Base-by-base conservation (phyloP, 2,113 vertebrate genomes). In the Hippocampus zosterae region DNA sequence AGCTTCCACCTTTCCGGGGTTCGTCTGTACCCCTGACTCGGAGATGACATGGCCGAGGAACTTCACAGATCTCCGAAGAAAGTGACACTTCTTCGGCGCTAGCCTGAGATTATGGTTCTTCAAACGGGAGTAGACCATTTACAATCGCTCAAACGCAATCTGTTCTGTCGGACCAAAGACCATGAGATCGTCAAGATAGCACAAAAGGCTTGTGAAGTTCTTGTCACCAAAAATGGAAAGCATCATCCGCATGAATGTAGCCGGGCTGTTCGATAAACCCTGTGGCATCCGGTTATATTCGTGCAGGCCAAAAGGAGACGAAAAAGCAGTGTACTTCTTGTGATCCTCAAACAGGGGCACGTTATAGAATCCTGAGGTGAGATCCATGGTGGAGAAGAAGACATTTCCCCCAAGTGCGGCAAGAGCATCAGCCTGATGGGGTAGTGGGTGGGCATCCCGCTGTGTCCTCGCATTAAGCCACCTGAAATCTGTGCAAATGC, bases 141-240 rank as follows among this genome's bases (percentile, higher is more conserved):
- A 46, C 8, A 81, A 33, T 0, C 11, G 0, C 11, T 78, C n/a
- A 12, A 84, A 44, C 2, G 73, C 73, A 4, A 75, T 1, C 27
- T 75, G 15, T 10, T 87, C 73, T 2, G 61, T 48, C 0, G 70
- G 81, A 1, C 61, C 69, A 55, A 80, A 82, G 3, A 82, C 60
- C 56, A 81, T 15, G 4, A 79, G 29, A 19, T 80, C 67, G 16
- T 80, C 75, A 18, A 83, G 55, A n/a, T 85, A 79, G 12, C 73
- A 79, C 8, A 83, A 42, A 0, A 85, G 27, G 21, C 76, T 81
- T 0, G 40, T 61, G 48, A 82, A 84, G 29, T 87, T 85, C 6
- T 79, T 13, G 57, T 80, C 68, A 0, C 73, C 59, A 18, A 85
- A 76, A 19, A 83, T 83, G 1, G 23, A 56, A 2, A 76, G 0